These are phyloP conservation scores for Danio albolineatus DNA, from an alignment of 2,797 vertebrate species.

Conservation along the genomic window DNA sequence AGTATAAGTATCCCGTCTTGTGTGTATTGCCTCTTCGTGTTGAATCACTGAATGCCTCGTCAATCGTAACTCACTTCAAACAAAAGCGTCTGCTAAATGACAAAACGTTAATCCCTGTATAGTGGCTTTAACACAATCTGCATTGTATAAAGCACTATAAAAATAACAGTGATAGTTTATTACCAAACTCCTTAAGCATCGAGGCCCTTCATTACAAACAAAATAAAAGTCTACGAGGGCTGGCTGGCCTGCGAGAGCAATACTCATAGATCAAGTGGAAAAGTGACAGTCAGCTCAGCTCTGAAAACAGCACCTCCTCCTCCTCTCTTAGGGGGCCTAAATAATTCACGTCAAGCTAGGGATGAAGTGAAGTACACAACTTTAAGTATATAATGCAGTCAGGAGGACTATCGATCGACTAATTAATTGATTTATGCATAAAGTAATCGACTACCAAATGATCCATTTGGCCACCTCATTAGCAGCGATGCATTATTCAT, in stretches of 20 bases:
- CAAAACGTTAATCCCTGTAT: too few relatives aligned
- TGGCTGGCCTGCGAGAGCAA: conserved; percentile 19
- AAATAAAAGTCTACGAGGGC: conserved; percentile 41
- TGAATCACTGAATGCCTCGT: too few relatives aligned
- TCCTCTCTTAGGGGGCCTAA: conserved; percentile 65
- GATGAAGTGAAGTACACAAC: conserved; percentile 63
- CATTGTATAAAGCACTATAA: too few relatives aligned
- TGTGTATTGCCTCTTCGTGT: too few relatives aligned
- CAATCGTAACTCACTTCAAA: too few relatives aligned
- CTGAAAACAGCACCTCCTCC: conserved; percentile 54
- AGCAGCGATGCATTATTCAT: conserved; percentile 83
- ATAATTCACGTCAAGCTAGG: conserved; percentile 74
- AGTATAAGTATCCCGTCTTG: too few relatives aligned
- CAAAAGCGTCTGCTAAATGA: too few relatives aligned
- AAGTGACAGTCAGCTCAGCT: conserved; percentile 51
- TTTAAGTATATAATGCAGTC: conserved; percentile 79
- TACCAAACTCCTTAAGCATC: too few relatives aligned
- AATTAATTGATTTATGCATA: conserved; percentile 84
- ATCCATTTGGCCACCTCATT: conserved; percentile 80
- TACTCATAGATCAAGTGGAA: conserved; percentile 55
- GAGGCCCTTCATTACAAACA: conserved; percentile 49
- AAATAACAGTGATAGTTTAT: too few relatives aligned
- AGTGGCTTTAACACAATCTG: too few relatives aligned
- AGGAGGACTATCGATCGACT: conserved; percentile 81
- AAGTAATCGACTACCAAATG: conserved; percentile 77